Evolutionary conservation across 2,113 vertebrate species (phyloP), one percentile per base, ranked within the genome.

Genomic region (Hyla sarda): DNA sequence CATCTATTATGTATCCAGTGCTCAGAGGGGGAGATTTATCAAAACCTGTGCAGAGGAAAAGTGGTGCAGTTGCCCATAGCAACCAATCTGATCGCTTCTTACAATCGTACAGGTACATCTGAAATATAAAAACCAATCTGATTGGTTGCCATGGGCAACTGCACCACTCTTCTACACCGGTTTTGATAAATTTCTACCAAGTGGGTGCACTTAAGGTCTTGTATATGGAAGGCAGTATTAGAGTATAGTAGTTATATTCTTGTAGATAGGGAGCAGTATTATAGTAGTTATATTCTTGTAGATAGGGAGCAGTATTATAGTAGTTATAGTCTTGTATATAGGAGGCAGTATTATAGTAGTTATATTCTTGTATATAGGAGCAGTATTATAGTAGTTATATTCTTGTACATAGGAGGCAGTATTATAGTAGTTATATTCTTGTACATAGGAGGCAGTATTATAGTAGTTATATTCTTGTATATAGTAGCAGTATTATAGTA

Each of bases 361-460:
- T 62, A 28, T 62, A 62, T 62, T 54, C 52, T 54, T 54, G 52
- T 62, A 34, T 17, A 69, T 34, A 34, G 14, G 65, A 9, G 65
- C 17, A 34, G 65, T 69, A 34, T 69, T 34, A 69, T 69, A 69
- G 65, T 34, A 69, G 65, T 69, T 69, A 69, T 69, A 69, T 69
- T 69, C 14, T 69, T 69, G 65, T 69, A 69, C 65, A 69, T 34
- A 69, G 65, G 30, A 9, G 65, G 30, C 32, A 30, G 32, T 21
- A 69, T 69, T 65, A 34, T 69, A 69, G 65, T 69, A 69, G 28
- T 69, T 69, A n/a, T 69, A 69, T 69, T 69, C 14, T 69, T 69
- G 30, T 69, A 34, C 28, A 32, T 69, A 69, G 65, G 60, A 16
- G 60, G 12, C 16, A 69, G 30, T 69, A 69, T 69, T 69, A 69